Evolutionary conservation across 1,140 invertebrate genomes (phyloP).

Genomic region (Tetramorium alpestre): DNA sequence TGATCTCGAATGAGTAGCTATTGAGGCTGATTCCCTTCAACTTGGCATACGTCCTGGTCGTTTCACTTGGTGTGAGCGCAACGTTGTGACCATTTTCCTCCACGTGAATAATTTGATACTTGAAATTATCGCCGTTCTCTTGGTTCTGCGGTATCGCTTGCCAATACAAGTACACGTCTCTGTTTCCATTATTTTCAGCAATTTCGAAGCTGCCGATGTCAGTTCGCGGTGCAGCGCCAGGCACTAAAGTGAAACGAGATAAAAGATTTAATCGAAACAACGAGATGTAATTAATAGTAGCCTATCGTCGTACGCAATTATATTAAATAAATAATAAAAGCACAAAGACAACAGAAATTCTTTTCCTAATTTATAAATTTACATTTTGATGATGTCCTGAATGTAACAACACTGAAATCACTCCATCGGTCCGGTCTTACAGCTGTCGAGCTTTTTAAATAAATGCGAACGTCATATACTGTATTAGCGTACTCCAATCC

Average conservation of each 20-base stretch:
- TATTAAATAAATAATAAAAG: slow-evolving; percentile 27
- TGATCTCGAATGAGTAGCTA: slow-evolving; percentile 85
- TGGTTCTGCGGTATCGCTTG: slow-evolving; percentile 88
- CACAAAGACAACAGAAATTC: neutral
- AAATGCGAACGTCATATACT: slow-evolving; percentile 89
- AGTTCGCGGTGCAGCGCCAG: slow-evolving; percentile 87
- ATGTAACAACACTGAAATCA: slow-evolving; percentile 86
- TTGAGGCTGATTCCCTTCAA: slow-evolving; percentile 85
- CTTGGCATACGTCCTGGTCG: slow-evolving; percentile 85
- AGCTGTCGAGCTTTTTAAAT: slow-evolving; percentile 86
- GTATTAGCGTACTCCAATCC: slow-evolving; percentile 88
- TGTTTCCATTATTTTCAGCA: slow-evolving; percentile 82
- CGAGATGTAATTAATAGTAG: neutral
- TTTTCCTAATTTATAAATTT: neutral
- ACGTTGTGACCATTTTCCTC: slow-evolving; percentile 80
- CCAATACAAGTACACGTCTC: slow-evolving; percentile 90
- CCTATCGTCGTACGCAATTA: neutral
- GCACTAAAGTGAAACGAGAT: slow-evolving; percentile 79
- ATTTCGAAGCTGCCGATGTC: slow-evolving; percentile 89
- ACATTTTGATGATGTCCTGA: slow-evolving; percentile 87
- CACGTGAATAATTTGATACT: slow-evolving; percentile 80
- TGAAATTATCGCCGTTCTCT: slow-evolving; percentile 87
- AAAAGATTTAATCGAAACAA: neutral
- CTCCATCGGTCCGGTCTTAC: slow-evolving; percentile 88
- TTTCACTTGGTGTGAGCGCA: slow-evolving; percentile 79